Percentiles rank a stretch among this genome's conserved stretches.
Conservation (phyloP, 1,140 invertebrate genomes). For the Diachasma alloeum region DNA sequence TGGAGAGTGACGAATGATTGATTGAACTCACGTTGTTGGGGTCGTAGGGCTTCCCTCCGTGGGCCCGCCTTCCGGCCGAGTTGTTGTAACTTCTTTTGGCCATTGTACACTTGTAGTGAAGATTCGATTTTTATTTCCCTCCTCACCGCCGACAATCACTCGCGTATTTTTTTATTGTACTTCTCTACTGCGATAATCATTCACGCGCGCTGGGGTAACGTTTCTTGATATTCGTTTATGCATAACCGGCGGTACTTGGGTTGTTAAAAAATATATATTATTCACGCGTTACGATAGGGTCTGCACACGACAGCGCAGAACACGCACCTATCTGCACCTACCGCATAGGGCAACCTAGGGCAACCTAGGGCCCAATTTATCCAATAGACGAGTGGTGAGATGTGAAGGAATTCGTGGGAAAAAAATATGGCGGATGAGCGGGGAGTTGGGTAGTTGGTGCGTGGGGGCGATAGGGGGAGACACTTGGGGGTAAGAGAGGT, state of each 20-base stretch:
- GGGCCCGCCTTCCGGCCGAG: constrained; percentile 44
- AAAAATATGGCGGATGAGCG: constrained; percentile 5
- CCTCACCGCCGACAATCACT: neutral
- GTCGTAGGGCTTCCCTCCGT: constrained; percentile 56
- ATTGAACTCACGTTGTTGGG: constrained; percentile 60
- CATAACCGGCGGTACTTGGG: neutral
- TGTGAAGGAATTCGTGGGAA: neutral
- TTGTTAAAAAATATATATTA: neutral
- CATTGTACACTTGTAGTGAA: constrained; percentile 29
- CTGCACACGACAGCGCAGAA: neutral
- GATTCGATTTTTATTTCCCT: neutral
- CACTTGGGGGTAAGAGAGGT: neutral
- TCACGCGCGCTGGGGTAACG: neutral
- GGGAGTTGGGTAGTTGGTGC: neutral
- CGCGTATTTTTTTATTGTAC: neutral
- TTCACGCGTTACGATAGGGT: neutral
- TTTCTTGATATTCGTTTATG: neutral
- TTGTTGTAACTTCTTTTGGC: constrained; percentile 49
- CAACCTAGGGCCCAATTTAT: constrained; percentile 7
- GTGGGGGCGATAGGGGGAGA: neutral
- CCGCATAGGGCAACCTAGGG: neutral
- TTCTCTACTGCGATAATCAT: neutral
- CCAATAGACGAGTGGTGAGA: neutral
- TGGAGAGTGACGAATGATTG: neutral
- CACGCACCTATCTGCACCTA: neutral